These are phyloP conservation scores for Ormyrus pomaceus DNA, from an alignment of 2,888 invertebrate species.

Conservation along the genomic window DNA sequence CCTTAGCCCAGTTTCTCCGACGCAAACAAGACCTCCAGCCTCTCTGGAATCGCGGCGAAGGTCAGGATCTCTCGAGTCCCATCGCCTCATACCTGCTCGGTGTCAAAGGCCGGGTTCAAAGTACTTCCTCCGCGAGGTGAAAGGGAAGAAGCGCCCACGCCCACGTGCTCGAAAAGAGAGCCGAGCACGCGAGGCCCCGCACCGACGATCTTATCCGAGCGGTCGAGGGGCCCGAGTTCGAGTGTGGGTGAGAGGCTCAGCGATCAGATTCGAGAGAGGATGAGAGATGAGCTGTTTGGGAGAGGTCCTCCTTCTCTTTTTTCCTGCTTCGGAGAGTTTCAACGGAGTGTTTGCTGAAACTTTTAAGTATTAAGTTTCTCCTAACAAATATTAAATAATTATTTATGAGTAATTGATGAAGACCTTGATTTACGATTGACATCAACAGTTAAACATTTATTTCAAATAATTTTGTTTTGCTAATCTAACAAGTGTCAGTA, in stretches of 20 bases:
- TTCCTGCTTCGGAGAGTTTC: not conserved
- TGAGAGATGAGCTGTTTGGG: not conserved
- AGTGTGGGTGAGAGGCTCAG: not conserved
- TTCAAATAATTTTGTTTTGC: too few species aligned
- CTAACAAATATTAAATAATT: too few species aligned
- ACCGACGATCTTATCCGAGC: slow-evolving; percentile 21
- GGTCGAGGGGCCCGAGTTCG: not conserved
- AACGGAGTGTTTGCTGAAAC: too few species aligned
- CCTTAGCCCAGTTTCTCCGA: too few species aligned
- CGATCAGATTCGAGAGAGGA: not conserved
- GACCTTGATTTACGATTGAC: too few species aligned
- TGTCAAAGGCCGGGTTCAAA: slow-evolving; percentile 36
- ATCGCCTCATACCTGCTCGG: not conserved
- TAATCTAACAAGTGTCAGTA: too few species aligned
- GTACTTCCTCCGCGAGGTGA: slow-evolving; percentile 29
- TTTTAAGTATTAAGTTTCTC: too few species aligned
- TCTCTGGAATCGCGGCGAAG: too few species aligned
- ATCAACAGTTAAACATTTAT: too few species aligned
- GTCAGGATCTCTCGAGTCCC: too few species aligned
- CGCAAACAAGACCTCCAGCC: too few species aligned
- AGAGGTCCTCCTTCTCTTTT: not conserved
- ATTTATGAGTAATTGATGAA: too few species aligned
- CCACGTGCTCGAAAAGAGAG: slow-evolving; percentile 9
- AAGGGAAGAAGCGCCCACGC: slow-evolving; percentile 10
- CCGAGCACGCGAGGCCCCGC: slow-evolving; percentile 9